These are phyloP conservation scores for Recurvirostra avosetta DNA, from an alignment of 2,113 vertebrate species.

Conservation along the genomic window DNA sequence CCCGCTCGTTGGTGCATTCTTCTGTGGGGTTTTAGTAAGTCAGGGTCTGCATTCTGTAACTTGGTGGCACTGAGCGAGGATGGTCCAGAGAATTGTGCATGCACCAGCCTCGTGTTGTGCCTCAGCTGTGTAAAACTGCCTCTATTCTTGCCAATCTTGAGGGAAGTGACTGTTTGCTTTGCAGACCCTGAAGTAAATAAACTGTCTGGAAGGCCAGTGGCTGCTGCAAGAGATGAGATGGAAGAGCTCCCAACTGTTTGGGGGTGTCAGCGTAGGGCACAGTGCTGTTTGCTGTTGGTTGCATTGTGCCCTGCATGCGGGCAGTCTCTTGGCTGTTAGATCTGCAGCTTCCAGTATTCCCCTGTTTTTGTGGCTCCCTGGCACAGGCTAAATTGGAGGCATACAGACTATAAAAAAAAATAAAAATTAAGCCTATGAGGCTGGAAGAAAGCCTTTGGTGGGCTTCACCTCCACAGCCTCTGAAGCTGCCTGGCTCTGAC, in stretches of 20 bases:
- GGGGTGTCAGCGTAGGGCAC: background rate
- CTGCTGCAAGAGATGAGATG: background rate
- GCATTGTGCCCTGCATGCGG: background rate
- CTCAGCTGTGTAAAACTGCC: slow-evolving; percentile 15
- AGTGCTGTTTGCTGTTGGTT: background rate
- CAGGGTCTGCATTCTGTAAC: background rate
- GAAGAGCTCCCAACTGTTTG: background rate
- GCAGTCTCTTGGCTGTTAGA: background rate
- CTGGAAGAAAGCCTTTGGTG: background rate
- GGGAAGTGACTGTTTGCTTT: background rate
- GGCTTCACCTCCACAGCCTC: background rate
- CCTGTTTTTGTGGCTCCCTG: background rate
- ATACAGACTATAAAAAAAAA: background rate
- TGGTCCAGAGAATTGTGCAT: background rate
- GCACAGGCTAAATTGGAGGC: background rate
- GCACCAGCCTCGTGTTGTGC: background rate
- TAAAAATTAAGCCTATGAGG: background rate
- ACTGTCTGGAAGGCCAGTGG: background rate
- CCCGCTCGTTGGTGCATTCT: background rate
- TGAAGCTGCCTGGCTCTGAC: background rate
- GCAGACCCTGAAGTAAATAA: slow-evolving; percentile 22
- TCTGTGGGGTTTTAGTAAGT: background rate
- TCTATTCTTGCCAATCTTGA: slow-evolving; percentile 15
- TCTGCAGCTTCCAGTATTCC: background rate
- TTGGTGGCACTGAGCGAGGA: background rate